Evolutionary conservation across 2,888 invertebrate genomes (phyloP).

Genomic region (Gymnosoma rotundatum): DNA sequence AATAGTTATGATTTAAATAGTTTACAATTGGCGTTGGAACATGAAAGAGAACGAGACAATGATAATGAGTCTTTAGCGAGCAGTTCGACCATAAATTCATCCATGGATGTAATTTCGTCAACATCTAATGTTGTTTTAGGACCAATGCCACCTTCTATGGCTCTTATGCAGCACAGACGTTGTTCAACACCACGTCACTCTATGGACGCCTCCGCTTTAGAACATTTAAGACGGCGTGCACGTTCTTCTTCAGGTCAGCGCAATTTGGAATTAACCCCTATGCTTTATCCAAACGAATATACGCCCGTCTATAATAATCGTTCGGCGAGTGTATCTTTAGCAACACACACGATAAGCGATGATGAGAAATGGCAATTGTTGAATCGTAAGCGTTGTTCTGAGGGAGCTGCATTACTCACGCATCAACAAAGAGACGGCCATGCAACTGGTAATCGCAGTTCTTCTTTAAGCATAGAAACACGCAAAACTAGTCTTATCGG

Average conservation of each 20-base stretch:
- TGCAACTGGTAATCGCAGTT: slow-evolving; percentile 74
- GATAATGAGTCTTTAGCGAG: slow-evolving; percentile 70
- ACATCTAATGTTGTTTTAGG: slow-evolving; percentile 28
- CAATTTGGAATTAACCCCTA: slow-evolving; percentile 79
- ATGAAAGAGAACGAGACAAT: slow-evolving; percentile 72
- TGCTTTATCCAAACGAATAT: slow-evolving; percentile 77
- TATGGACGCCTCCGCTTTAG: slow-evolving; percentile 72
- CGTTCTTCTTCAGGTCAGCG: slow-evolving; percentile 79
- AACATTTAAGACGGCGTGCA: slow-evolving; percentile 74
- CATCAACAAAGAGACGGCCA: slow-evolving; percentile 56
- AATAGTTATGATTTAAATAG: slow-evolving; percentile 77
- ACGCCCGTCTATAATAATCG: slow-evolving; percentile 81
- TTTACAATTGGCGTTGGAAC: slow-evolving; percentile 77
- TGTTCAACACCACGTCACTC: slow-evolving; percentile 79
- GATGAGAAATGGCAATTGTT: slow-evolving; percentile 82
- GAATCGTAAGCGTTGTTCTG: slow-evolving; percentile 80
- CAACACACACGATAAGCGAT: slow-evolving; percentile 78
- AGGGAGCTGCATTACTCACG: slow-evolving; percentile 72
- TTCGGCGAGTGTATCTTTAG: slow-evolving; percentile 78
- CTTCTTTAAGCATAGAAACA: slow-evolving; percentile 69
- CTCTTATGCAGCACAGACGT: slow-evolving; percentile 78
- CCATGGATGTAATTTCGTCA: slow-evolving; percentile 48
- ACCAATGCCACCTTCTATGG: slow-evolving; percentile 77
- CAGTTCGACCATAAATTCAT: slow-evolving; percentile 65
- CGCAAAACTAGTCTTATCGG: slow-evolving; percentile 62